Evolutionary conservation across 2,888 invertebrate genomes (phyloP).

Genomic region (Lasioglossum leucozonium): DNA sequence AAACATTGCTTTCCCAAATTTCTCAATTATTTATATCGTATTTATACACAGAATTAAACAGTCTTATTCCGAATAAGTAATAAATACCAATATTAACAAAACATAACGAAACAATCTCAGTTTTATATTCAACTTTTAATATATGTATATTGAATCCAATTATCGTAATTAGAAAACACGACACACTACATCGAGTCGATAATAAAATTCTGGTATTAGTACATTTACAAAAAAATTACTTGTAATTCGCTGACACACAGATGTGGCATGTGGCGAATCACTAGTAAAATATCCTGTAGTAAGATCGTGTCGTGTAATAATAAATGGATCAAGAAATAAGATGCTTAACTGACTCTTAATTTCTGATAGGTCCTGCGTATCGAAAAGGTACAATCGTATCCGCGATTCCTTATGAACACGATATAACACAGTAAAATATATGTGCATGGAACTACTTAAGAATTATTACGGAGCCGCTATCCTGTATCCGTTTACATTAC

Average conservation of each 20-base stretch:
- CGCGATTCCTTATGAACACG: constrained; percentile 79
- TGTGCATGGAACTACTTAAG: constrained; percentile 74
- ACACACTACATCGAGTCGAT: background rate
- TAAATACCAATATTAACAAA: constrained; percentile 16
- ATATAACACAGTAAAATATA: constrained; percentile 80
- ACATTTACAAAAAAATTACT: constrained; percentile 18
- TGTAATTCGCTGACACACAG: constrained; percentile 1
- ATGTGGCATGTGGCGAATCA: constrained; percentile 13
- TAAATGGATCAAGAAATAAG: constrained; percentile 21
- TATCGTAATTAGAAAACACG: constrained; percentile 7
- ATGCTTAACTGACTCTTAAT: constrained; percentile 28
- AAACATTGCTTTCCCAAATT: constrained; percentile 50
- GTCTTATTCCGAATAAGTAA: background rate
- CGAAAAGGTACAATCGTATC: constrained; percentile 59
- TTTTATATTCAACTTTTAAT: background rate
- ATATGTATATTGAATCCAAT: constrained; percentile 9
- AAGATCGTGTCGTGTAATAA: constrained; percentile 28
- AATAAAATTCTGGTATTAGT: background rate
- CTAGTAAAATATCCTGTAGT: constrained; percentile 10
- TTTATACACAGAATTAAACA: constrained; percentile 9
- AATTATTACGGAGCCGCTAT: constrained; percentile 69
- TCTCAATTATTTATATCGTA: constrained; percentile 25
- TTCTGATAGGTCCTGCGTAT: constrained; percentile 26
- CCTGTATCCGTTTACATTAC: constrained; percentile 62
- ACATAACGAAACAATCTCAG: constrained; percentile 13